Evolutionary conservation across 2,888 invertebrate genomes (phyloP), one percentile per base, ranked within the genome.

Genomic region (Nowickia ferox): DNA sequence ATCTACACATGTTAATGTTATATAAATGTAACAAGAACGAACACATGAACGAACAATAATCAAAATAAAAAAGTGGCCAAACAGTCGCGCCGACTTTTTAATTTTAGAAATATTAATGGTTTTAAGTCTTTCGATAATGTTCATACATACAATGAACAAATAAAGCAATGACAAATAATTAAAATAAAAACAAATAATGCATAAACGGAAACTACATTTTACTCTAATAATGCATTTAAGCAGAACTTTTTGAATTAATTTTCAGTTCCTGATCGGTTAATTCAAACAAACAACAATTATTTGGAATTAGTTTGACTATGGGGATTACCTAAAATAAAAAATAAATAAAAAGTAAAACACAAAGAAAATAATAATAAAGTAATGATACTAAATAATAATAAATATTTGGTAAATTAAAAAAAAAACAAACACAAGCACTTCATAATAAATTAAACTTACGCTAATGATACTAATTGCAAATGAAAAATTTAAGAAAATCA

Each of bases 291-390:
- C 87, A 89, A 87, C 88, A 88, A 89, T 91, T 93, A 92, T 89
- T 92, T 92, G 89, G 89, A 89, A 91, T 92, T 92, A 92, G 92
- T 91, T 90, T 93, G 91, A 91, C 90, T 93, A 92, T 91, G 90
- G 88, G 92, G 92, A 89, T 92, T 93, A 89, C 93, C 92, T 92
- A 93, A 89, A 89, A 87, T 89, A 89, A 88, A 88, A 88, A 89
- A 88, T 85, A 78, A 84, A 88, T 85, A 87, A 88, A 68, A 84
- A 74, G 78, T 59, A 83, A 74, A 75, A 74, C 69, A 22, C 17
- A 72, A 87, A 6, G 57, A 61, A 22, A 66, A 59, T 71, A 79
- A 71, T 13, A 78, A 74, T 22, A 80, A 74, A 57, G 55, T 44
- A 13, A 77, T 72, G 68, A 59, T 44, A 17, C 17, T 40, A 82